Evolutionary conservation across 2,113 vertebrate species (phyloP), one percentile per base, ranked within the genome.

Genomic region (Acanthisitta chloris): DNA sequence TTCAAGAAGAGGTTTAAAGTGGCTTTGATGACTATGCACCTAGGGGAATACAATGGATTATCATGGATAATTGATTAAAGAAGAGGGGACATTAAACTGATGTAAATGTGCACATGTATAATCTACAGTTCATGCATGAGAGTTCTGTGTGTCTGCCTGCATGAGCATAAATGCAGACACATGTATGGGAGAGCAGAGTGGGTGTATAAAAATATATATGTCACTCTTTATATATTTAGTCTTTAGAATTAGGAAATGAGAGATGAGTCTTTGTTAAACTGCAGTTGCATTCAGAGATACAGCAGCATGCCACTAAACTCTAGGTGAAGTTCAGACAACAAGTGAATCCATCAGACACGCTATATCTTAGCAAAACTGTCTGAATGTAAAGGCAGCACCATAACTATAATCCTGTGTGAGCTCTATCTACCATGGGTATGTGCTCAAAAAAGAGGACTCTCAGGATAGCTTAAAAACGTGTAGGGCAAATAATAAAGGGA

Each of bases 1-100:
- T 98, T 97, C 96, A 97, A 95, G 97, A 97, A 95, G 96, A 96
- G 90, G 88, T 97, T 98, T 98, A 97, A 81, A 91, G 96, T 94
- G 92, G 86, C 96, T 98, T 98, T 98, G 95, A 97, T 97, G 97
- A 97, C 93, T 97, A 84, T 96, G 81, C 96, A 97, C 94, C 94
- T 88, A 79, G 69, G 95, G 97, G 92, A 95, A 96, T 95, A 95
- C 88, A 96, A 90, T 94, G 94, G 97, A 97, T 98, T 98, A 96
- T 96, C 81, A 94, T 87, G 96, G 96, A 96, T 97, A 98, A 97
- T 97, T 95, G 96, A 96, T 97, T 97, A 96, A 94, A 97, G 87
- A 95, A 96, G 76, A 85, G 70, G 49, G 83, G 76, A 82, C 81
- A 88, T 97, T 96, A 93, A 94, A 94, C 13, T 81, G 92, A 92